A percentile compares a stretch with the other conserved stretches of the same genome.
phyloP scores from a whole-genome alignment of 2,888 invertebrate species.

The Tortricodes alternella region DNA sequence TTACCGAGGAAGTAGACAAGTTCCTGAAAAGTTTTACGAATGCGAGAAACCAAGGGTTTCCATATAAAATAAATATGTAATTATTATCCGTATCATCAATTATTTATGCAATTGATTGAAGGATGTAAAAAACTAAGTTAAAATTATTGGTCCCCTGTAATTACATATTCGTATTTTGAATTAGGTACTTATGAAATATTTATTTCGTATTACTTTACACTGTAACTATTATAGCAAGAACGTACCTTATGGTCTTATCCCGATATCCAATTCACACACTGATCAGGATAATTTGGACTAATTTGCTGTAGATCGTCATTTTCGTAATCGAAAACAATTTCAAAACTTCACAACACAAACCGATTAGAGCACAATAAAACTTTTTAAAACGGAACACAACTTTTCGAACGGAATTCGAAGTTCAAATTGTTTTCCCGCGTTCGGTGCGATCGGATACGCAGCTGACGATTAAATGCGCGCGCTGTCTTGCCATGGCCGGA shows the following conservation, averaged over 20 bases:
- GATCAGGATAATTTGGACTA: slow-evolving; percentile 76
- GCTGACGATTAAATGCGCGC: slow-evolving; percentile 54
- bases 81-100: too few relatives aligned
- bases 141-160: too few relatives aligned
- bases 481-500: slow-evolving; percentile 49
- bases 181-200: too few relatives aligned
- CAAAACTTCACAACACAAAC: slow-evolving; percentile 19
- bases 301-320: slow-evolving; percentile 79
- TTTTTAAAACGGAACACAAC: slow-evolving; percentile 4
- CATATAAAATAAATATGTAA: too few relatives aligned
- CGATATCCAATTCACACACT: slow-evolving; percentile 58
- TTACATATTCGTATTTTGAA: too few relatives aligned
- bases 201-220: too few relatives aligned
- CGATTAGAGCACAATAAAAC: not conserved
- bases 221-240: not conserved
- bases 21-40: too few relatives aligned
- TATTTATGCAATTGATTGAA: too few relatives aligned
- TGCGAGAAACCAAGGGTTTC: too few relatives aligned
- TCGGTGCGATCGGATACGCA: slow-evolving; percentile 54
- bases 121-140: too few relatives aligned
- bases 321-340: slow-evolving; percentile 37
- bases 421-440: slow-evolving; percentile 35
- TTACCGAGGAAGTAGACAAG: too few relatives aligned
- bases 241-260: slow-evolving; percentile 1
- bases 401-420: slow-evolving; percentile 32